Evolutionary conservation across 92 coral and sea anemone species (phyloP).

Genomic region (Meandrina meandrites): DNA sequence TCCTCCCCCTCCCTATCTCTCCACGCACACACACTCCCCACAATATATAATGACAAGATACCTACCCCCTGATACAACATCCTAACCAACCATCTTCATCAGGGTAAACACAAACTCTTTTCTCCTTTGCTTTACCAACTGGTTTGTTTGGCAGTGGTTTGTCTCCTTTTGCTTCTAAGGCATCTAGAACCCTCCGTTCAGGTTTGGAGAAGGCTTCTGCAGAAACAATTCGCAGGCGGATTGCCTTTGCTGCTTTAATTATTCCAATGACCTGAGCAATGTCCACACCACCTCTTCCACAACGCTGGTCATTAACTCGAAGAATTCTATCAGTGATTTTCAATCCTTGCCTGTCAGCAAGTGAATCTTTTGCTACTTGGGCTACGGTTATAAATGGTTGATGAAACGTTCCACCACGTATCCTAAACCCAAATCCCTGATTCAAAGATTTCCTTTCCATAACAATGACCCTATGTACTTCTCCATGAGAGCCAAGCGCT

Average conservation of each 20-base stretch:
- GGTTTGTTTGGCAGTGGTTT: background rate
- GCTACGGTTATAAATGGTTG: slow-evolving; percentile 45
- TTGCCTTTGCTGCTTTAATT: slow-evolving; percentile 40
- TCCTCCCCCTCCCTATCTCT: no score
- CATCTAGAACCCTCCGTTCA: background rate
- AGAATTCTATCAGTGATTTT: slow-evolving; percentile 46
- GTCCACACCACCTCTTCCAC: slow-evolving; percentile 31
- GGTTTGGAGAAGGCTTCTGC: background rate
- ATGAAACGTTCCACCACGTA: slow-evolving; percentile 47
- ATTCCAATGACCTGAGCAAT: slow-evolving; percentile 42
- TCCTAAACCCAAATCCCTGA: slow-evolving; percentile 61
- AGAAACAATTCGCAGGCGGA: slow-evolving; percentile 43
- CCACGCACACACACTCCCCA: no score
- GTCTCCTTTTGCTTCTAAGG: background rate
- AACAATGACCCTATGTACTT: slow-evolving; percentile 19
- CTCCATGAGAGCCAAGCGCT: background rate
- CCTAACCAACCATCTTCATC: slow-evolving; percentile 76
- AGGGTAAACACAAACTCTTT: slow-evolving; percentile 34
- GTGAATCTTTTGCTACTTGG: slow-evolving; percentile 56
- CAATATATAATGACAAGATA: background rate
- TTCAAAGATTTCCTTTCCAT: slow-evolving; percentile 54
- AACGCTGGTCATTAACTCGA: slow-evolving; percentile 49
- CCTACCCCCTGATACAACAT: slow-evolving; percentile 77
- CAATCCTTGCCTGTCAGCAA: slow-evolving; percentile 65
- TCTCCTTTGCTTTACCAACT: background rate